Conservation (phyloP, 2,888 invertebrate species). For the Adelphocoris suturalis region DNA sequence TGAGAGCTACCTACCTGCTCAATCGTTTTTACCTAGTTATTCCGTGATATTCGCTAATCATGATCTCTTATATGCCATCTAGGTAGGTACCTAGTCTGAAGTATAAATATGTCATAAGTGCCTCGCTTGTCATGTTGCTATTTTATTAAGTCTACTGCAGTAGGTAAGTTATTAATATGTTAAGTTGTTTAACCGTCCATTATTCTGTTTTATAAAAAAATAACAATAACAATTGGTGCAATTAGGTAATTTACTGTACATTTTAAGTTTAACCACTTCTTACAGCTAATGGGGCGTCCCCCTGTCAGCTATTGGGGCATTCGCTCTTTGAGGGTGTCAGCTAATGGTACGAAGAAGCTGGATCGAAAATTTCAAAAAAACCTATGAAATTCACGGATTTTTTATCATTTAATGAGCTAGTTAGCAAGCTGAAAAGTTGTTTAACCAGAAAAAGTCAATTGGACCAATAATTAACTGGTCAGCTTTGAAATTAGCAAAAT, state of each 20-base stretch:
- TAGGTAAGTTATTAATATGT: no score
- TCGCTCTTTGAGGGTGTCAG: constrained; percentile 15
- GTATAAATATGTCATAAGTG: no score
- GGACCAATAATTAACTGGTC: neutral
- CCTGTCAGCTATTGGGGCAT: constrained; percentile 45
- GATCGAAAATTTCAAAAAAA: constrained; percentile 15
- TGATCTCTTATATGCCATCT: no score
- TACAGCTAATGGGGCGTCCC: constrained; percentile 38
- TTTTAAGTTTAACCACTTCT: constrained; percentile 30
- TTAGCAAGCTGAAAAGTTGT: neutral
- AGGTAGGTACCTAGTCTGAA: no score
- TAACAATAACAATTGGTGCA: neutral
- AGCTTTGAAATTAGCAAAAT: constrained; percentile 3
- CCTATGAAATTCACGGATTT: constrained; percentile 18
- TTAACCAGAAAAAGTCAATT: constrained; percentile 12
- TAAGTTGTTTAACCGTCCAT: neutral
- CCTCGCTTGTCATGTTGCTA: no score
- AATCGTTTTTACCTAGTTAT: no score
- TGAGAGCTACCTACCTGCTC: no score
- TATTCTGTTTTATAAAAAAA: constrained; percentile 12
- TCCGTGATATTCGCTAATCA: no score
- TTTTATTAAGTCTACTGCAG: no score
- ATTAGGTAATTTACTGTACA: constrained; percentile 22
- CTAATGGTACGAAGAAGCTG: neutral
- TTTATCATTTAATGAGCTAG: constrained; percentile 5